A percentile compares a stretch with the other conserved stretches of the same genome.
Conservation (phyloP, 2,888 invertebrate species). For the Tipula confusa region DNA sequence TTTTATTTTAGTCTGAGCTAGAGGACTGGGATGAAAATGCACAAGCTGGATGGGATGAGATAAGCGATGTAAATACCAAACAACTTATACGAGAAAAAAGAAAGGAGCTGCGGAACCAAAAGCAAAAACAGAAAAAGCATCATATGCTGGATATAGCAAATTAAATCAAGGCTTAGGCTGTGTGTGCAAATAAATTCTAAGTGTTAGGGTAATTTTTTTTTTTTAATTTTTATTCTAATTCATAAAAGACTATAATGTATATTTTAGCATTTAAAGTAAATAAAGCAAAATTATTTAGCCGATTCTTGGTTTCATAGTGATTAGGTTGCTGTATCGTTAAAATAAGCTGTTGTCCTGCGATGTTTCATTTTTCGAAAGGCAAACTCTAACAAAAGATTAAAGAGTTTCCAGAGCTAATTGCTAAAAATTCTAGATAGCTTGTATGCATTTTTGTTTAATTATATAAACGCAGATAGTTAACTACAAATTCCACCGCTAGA, state of each 20-base stretch:
- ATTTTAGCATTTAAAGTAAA: conserved; percentile 21
- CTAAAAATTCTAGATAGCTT: too few species aligned
- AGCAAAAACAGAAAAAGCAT: conserved; percentile 38
- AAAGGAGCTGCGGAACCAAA: conserved; percentile 46
- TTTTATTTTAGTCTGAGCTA: conserved; percentile 49
- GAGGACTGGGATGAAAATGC: conserved; percentile 55
- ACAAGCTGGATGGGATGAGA: conserved; percentile 53
- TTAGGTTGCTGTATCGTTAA: too few species aligned
- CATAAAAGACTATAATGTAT: neutral
- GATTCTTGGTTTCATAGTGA: neutral
- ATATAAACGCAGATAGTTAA: too few species aligned
- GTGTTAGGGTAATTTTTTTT: neutral
- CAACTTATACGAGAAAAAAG: conserved; percentile 48
- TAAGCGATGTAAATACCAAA: conserved; percentile 47
- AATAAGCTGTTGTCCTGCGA: too few species aligned
- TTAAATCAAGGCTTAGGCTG: neutral
- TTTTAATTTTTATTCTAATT: neutral
- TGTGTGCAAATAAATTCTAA: neutral
- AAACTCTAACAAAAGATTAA: too few species aligned
- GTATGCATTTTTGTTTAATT: too few species aligned
- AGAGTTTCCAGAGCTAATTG: too few species aligned
- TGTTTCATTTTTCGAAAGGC: too few species aligned
- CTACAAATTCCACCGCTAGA: too few species aligned
- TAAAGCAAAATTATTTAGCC: neutral
- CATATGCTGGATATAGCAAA: neutral